These are phyloP conservation scores for Coreoperca whiteheadi DNA, from an alignment of 2,113 vertebrate genomes.

Conservation along the genomic window DNA sequence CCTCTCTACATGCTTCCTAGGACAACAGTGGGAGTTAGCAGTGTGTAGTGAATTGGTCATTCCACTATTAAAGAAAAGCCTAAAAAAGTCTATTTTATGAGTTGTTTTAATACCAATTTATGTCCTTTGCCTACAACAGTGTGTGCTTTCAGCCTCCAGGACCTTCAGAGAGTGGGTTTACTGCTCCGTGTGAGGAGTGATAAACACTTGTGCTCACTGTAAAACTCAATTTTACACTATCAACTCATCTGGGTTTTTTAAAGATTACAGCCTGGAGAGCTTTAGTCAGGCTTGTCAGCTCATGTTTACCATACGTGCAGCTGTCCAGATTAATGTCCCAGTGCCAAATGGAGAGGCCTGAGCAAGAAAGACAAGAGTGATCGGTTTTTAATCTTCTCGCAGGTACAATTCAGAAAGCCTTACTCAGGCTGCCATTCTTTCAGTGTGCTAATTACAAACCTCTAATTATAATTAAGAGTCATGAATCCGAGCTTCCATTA, in stretches of 20 bases:
- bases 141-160: slow-evolving; percentile 9
- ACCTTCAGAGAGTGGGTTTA: slow-evolving; percentile 16
- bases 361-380: slow-evolving; percentile 61
- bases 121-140: neutral
- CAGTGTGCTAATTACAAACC: slow-evolving; percentile 72
- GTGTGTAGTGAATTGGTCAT: neutral
- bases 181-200: slow-evolving; percentile 15
- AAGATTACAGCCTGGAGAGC: slow-evolving; percentile 70
- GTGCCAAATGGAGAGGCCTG: slow-evolving; percentile 36
- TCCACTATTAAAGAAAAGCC: neutral
- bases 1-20: neutral
- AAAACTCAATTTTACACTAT: slow-evolving; percentile 74
- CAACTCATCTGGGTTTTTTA: slow-evolving; percentile 66
- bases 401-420: slow-evolving; percentile 75
- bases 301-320: slow-evolving; percentile 66
- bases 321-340: slow-evolving; percentile 64
- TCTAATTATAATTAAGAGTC: slow-evolving; percentile 79
- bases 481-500: slow-evolving; percentile 71
- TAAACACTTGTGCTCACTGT: slow-evolving; percentile 59
- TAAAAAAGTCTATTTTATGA: neutral
- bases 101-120: neutral
- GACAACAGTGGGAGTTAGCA: neutral
- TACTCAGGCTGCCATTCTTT: slow-evolving; percentile 72
- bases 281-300: slow-evolving; percentile 75
- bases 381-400: slow-evolving; percentile 69